Evolutionary conservation across 2,888 invertebrate species (phyloP).

Genomic region (Ischnura elegans): DNA sequence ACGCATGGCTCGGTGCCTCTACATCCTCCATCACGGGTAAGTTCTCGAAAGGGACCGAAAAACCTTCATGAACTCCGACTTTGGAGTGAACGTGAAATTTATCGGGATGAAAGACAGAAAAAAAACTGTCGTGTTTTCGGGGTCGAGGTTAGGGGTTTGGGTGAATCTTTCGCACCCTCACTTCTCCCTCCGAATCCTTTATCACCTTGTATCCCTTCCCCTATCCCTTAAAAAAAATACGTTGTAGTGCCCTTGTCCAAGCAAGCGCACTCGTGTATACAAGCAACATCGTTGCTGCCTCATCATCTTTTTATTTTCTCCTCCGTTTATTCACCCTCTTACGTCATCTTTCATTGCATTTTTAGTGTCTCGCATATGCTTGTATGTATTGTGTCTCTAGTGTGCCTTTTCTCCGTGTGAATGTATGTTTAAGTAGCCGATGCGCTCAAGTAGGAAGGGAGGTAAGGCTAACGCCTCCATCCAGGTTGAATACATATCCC

Average conservation of each 20-base stretch:
- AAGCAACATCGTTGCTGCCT: neutral
- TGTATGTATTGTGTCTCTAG: neutral
- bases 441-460: too few species aligned
- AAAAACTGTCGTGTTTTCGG: neutral
- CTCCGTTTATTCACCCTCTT: neutral
- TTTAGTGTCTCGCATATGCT: neutral
- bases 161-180: neutral
- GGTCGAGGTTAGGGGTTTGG: neutral
- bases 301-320: neutral
- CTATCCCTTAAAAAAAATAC: neutral
- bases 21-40: conserved; percentile 95
- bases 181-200: neutral
- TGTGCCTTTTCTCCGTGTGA: neutral
- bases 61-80: neutral
- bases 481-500: too few species aligned
- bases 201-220: neutral
- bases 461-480: too few species aligned
- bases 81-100: neutral
- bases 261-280: neutral
- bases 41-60: conserved; percentile 77
- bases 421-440: neutral
- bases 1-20: conserved; percentile 94
- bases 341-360: neutral
- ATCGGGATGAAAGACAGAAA: neutral
- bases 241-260: neutral